These are phyloP conservation scores for Leptobrachium leishanense DNA, from an alignment of 2,113 vertebrate genomes.

Conservation along the genomic window DNA sequence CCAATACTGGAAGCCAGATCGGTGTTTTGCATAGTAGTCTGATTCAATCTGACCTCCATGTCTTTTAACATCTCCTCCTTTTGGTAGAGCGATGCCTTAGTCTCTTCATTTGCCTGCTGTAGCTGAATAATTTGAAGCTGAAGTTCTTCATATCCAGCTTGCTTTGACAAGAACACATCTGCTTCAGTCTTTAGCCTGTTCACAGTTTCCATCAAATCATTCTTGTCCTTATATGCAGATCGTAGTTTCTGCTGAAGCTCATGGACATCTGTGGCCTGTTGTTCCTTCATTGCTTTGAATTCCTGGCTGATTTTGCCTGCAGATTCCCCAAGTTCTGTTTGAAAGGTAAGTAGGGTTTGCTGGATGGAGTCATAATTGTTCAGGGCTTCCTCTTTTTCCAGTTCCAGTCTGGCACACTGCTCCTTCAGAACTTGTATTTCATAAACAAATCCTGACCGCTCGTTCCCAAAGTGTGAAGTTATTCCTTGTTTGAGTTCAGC, in stretches of 20 bases:
- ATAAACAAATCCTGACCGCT: constrained; percentile 64
- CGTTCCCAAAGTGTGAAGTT: constrained; percentile 63
- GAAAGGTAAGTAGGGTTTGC: constrained; percentile 77
- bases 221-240: constrained; percentile 74
- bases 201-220: constrained; percentile 70
- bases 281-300: constrained; percentile 83
- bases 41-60: constrained; percentile 64
- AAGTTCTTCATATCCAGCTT: constrained; percentile 64
- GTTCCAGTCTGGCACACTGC: constrained; percentile 70
- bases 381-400: constrained; percentile 79
- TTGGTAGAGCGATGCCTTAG: constrained; percentile 62
- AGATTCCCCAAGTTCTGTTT: constrained; percentile 79
- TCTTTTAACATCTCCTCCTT: constrained; percentile 71
- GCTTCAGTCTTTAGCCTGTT: constrained; percentile 65
- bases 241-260: constrained; percentile 80
- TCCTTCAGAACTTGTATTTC: constrained; percentile 71
- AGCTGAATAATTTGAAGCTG: constrained; percentile 66
- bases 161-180: constrained; percentile 56
- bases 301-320: constrained; percentile 82
- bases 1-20: constrained; percentile 62
- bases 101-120: constrained; percentile 68
- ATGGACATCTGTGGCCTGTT: constrained; percentile 73
- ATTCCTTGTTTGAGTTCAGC: constrained; percentile 64
- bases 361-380: constrained; percentile 75
- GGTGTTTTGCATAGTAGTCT: constrained; percentile 66